These are phyloP conservation scores for Cosmorhoe ocellata DNA, from an alignment of 2,888 invertebrate genomes.

Conservation along the genomic window DNA sequence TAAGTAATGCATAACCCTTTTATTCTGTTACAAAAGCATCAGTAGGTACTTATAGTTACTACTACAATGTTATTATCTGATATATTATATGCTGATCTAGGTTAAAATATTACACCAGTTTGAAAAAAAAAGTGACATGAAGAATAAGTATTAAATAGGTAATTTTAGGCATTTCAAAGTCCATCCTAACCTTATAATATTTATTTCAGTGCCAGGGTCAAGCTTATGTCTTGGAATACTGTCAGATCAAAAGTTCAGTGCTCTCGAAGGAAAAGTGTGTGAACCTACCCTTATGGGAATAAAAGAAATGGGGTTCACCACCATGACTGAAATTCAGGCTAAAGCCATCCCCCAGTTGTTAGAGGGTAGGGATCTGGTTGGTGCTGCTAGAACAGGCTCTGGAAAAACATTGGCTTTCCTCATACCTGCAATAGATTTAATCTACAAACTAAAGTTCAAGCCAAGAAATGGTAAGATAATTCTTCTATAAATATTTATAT, in stretches of 20 bases:
- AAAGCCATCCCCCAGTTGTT: constrained; percentile 93
- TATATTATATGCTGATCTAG: too few species aligned
- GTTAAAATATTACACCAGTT: too few species aligned
- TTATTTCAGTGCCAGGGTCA: constrained; percentile 84
- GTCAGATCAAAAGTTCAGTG: constrained; percentile 83
- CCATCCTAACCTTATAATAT: too few species aligned
- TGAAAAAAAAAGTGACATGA: too few species aligned
- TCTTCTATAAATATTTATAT: neutral
- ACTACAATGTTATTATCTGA: too few species aligned
- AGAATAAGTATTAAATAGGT: too few species aligned
- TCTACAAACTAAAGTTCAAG: constrained; percentile 95
- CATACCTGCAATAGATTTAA: constrained; percentile 96
- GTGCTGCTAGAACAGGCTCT: constrained; percentile 97
- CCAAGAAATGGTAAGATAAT: constrained; percentile 90
- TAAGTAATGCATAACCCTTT: too few species aligned
- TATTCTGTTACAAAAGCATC: too few species aligned
- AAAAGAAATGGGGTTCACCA: constrained; percentile 94
- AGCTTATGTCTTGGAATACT: constrained; percentile 82
- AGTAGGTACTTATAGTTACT: too few species aligned
- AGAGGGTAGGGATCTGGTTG: constrained; percentile 96
- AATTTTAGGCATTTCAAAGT: too few species aligned
- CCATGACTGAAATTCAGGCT: constrained; percentile 98
- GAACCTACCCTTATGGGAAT: constrained; percentile 93
- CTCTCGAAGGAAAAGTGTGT: constrained; percentile 86
- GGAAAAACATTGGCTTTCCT: constrained; percentile 98